Evolutionary conservation across 2,888 invertebrate species (phyloP).

Genomic region (Lithodes maja): DNA sequence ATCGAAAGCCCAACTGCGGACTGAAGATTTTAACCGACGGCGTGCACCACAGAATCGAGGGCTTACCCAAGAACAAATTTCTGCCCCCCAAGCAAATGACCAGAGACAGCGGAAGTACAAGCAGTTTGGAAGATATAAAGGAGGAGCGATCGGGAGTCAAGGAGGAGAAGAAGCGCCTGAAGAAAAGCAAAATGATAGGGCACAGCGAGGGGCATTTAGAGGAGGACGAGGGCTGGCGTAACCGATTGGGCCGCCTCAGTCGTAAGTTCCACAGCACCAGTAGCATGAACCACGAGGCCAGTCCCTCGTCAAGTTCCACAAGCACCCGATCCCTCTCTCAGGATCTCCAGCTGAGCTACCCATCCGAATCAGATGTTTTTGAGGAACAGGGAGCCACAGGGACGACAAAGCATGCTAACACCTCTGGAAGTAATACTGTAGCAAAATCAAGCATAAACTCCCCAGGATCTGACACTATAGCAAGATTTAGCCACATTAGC

Average conservation of each 20-base stretch:
- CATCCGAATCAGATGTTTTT: background rate
- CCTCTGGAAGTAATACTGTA: too few species aligned
- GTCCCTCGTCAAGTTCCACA: background rate
- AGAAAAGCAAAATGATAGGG: background rate
- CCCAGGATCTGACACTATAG: background rate
- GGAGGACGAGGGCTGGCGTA: background rate
- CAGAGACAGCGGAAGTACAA: background rate
- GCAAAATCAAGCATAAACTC: too few species aligned
- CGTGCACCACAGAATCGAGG: constrained; percentile 7
- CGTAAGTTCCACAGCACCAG: background rate
- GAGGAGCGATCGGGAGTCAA: background rate
- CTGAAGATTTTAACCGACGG: background rate
- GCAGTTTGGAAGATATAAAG: background rate
- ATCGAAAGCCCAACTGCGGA: background rate
- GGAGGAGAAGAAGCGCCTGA: background rate
- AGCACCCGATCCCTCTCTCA: constrained; percentile 2
- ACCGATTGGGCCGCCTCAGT: background rate
- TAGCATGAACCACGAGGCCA: background rate
- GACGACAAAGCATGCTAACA: too few species aligned
- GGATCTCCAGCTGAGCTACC: background rate
- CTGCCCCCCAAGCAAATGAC: background rate
- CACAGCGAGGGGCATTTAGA: constrained; percentile 1
- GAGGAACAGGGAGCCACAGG: background rate
- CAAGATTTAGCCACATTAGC: background rate
- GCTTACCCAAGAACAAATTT: background rate